A percentile compares a stretch with the other conserved stretches of the same genome.
Evolutionary conservation across 1,140 invertebrate genomes (phyloP).

Genomic region (Drosophila orena): DNA sequence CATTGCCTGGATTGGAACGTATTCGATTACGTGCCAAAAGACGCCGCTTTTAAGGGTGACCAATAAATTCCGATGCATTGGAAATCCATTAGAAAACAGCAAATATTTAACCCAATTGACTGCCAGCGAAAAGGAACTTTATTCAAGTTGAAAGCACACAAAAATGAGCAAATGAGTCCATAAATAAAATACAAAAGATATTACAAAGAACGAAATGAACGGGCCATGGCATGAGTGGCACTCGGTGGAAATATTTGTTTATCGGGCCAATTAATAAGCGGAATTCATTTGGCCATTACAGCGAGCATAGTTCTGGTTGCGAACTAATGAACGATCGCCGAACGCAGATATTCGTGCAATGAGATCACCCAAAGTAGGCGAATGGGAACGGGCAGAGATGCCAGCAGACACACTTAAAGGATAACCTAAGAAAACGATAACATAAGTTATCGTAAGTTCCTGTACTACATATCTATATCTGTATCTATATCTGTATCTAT

Average conservation of each 20-base stretch:
- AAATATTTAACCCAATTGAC: conserved; percentile 53
- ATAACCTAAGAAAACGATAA: no score
- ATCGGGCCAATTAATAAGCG: conserved; percentile 43
- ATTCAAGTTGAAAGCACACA: conserved; percentile 46
- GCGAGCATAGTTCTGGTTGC: conserved; percentile 9
- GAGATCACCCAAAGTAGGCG: conserved; percentile 27
- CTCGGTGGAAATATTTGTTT: conserved; percentile 43
- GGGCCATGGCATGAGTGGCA: conserved; percentile 11
- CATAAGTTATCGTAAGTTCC: no score
- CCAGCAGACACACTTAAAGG: neutral
- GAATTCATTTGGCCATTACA: conserved; percentile 42
- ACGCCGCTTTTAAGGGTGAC: neutral
- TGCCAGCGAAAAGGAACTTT: conserved; percentile 8
- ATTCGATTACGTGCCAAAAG: conserved; percentile 31
- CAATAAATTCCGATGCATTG: conserved; percentile 27
- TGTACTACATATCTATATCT: no score
- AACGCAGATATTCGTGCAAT: conserved; percentile 2
- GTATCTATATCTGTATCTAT: no score
- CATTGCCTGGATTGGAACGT: neutral
- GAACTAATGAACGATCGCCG: conserved; percentile 1
- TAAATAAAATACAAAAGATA: conserved; percentile 29
- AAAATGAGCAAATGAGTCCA: conserved; percentile 5
- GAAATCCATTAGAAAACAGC: conserved; percentile 46
- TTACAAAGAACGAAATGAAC: conserved; percentile 19
- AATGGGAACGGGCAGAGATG: neutral